These are phyloP conservation scores for Micronycteris hirsuta DNA, from an alignment of 2,113 vertebrate genomes.

Conservation along the genomic window DNA sequence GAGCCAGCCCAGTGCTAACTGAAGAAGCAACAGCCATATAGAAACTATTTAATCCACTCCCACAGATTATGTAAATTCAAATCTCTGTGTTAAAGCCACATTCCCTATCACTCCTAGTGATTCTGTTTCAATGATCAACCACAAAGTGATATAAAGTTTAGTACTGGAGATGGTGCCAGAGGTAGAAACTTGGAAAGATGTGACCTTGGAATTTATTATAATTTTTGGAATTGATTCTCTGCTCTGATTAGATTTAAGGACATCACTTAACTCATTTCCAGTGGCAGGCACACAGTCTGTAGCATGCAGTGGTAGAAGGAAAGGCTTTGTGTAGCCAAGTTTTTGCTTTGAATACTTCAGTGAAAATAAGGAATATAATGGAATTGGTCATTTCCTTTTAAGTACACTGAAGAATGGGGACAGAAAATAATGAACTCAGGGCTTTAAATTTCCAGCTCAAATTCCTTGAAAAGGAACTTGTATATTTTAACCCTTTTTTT, in stretches of 20 bases:
- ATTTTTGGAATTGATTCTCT: neutral
- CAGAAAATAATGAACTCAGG: neutral
- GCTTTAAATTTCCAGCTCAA: neutral
- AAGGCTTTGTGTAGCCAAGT: neutral
- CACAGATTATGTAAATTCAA: neutral
- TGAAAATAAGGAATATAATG: neutral
- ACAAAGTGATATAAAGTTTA: neutral
- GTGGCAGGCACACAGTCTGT: neutral
- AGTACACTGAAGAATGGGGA: neutral
- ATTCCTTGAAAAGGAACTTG: neutral
- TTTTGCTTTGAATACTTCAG: neutral
- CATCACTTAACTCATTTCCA: neutral
- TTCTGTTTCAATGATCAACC: neutral
- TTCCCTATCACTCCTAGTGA: neutral
- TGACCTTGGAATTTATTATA: neutral
- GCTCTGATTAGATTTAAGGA: neutral
- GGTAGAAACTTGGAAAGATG: neutral
- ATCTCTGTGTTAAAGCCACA: neutral
- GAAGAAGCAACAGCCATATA: neutral
- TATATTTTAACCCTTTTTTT: too few relatives aligned
- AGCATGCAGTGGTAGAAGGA: neutral
- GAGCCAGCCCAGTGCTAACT: neutral
- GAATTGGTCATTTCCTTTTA: neutral
- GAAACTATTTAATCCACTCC: neutral
- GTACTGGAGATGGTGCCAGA: neutral